Conservation (phyloP, 2,797 vertebrate genomes). For the Macropus fuliginosus region DNA sequence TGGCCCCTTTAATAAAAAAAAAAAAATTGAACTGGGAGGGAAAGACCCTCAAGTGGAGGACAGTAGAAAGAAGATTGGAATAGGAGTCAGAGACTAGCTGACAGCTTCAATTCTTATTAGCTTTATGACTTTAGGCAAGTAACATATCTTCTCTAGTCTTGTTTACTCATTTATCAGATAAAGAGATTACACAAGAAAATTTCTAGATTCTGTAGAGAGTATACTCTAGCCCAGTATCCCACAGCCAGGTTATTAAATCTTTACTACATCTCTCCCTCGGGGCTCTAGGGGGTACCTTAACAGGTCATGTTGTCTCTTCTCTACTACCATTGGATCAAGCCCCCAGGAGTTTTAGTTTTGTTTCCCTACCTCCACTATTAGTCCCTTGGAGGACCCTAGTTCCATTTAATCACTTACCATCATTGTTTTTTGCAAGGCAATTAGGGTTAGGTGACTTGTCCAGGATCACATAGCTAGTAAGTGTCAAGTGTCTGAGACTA, state of each 20-base stretch:
- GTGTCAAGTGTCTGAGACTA: too few relatives aligned
- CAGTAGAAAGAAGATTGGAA: background rate
- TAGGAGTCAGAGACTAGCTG: background rate
- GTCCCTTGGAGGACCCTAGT: background rate
- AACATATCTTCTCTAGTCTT: background rate
- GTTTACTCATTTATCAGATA: background rate
- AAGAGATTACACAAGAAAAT: background rate
- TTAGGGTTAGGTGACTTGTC: too few relatives aligned
- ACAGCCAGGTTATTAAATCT: background rate
- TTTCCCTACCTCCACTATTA: background rate
- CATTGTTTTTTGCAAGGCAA: too few relatives aligned
- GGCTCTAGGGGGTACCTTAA: background rate
- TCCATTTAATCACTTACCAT: background rate
- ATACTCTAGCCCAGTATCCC: background rate
- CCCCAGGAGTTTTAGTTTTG: background rate
- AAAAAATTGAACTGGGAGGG: too few relatives aligned
- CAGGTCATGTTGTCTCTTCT: background rate
- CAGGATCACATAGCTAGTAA: too few relatives aligned
- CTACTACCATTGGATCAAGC: background rate
- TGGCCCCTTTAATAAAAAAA: too few relatives aligned
- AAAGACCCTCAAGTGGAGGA: background rate
- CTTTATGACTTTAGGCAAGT: background rate
- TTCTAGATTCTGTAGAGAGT: background rate
- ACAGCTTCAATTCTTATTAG: background rate
- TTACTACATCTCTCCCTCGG: background rate